Evolutionary conservation across 1,140 invertebrate genomes (phyloP), one percentile per base, ranked within the genome.

Genomic region (Pantala flavescens): DNA sequence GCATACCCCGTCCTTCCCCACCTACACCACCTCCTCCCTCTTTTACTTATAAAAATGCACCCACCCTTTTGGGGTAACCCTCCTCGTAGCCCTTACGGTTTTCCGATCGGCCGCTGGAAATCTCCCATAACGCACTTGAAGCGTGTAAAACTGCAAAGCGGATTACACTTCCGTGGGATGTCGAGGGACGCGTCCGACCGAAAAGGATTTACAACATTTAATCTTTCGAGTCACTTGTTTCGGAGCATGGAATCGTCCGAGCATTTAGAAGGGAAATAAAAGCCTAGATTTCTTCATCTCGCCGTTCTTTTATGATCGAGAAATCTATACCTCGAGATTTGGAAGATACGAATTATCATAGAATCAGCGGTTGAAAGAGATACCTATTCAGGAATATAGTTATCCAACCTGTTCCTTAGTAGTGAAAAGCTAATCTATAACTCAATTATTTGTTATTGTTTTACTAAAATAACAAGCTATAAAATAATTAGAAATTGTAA

Each of bases 1-100:
- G 16, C 49, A 63, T 63, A 63, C 49, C 49, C 49, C 49, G 49
- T 63, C 49, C n/a, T 63, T 63, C 49, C 49, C 49, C 49, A 63
- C 49, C 49, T 21, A 63, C 49, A 63, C 49, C 3, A 3, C 49
- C 49, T 63, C 49, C 49, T 21, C 49, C 49, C 49, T 63, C 49
- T 63, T 21, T 63, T 7, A 19, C 49, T 21, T 63, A 19, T 63
- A 63, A 63, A 63, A 63, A 21, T 63, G 49, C n/a, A 63, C 49
- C 49, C 49, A 7, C 49, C 49, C 49, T 21, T 3, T 19, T 21
- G 49, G 49, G 49, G 16, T 3, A 63, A 16, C 14, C 49, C 49
- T 19, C 49, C 49, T 21, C 28, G 3, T 9, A 5, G 28, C 3
- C 28, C 28, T 36, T 36, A 36, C 28, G 28, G 28, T 36, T 36